A percentile compares a stretch with the other conserved stretches of the same genome.
Conservation (phyloP, 2,113 vertebrate genomes). For the Stigmatopora argus region DNA sequence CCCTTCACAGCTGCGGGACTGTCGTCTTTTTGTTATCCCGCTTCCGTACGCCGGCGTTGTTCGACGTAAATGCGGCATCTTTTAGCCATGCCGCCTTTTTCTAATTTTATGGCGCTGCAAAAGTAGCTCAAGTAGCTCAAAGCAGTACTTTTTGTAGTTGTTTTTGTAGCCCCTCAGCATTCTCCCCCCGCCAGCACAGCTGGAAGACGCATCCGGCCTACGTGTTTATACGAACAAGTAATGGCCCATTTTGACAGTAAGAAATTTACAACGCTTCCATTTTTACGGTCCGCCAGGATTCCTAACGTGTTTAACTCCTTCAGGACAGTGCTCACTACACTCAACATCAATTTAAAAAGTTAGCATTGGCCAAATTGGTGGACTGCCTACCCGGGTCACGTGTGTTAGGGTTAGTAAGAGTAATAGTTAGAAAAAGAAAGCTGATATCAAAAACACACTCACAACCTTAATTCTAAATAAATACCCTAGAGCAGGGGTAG, state of each 20-base stretch:
- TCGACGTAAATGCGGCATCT: constrained; percentile 4
- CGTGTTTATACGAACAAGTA: constrained; percentile 9
- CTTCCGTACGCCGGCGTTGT: constrained; percentile 2
- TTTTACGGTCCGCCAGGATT: neutral
- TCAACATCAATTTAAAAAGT: too few relatives aligned
- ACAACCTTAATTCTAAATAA: too few relatives aligned
- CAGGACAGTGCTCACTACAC: too few relatives aligned
- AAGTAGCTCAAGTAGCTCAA: constrained; percentile 13
- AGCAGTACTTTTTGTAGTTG: neutral
- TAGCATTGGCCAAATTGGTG: too few relatives aligned
- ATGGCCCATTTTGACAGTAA: neutral
- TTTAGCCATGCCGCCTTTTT: neutral
- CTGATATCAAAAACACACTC: too few relatives aligned
- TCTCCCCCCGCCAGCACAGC: constrained; percentile 39
- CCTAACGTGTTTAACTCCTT: neutral
- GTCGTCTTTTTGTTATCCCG: constrained; percentile 32
- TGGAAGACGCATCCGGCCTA: constrained; percentile 50
- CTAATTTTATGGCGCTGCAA: constrained; percentile 6
- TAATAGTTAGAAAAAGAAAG: too few relatives aligned
- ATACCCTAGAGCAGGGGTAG: too few relatives aligned
- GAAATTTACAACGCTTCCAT: neutral
- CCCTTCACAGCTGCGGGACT: constrained; percentile 45
- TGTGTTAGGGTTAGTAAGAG: too few relatives aligned
- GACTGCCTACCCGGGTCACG: too few relatives aligned
- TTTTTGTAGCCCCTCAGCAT: constrained; percentile 3